A percentile compares a stretch with the other conserved stretches of the same genome.
Conservation (phyloP, 2,888 invertebrate genomes). For the Malthinus flaveolus region DNA sequence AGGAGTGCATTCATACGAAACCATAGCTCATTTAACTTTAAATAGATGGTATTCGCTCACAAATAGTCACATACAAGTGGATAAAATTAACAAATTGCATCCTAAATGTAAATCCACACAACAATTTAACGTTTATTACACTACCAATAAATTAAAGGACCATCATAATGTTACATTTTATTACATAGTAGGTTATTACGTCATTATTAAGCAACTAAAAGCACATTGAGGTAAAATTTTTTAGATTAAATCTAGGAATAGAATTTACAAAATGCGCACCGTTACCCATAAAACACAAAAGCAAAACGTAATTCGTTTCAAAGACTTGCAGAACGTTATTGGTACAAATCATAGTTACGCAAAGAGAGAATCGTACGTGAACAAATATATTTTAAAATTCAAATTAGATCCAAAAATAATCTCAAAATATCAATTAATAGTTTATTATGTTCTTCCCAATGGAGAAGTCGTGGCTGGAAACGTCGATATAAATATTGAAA, state of each 20-base stretch:
- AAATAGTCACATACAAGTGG: constrained; percentile 47
- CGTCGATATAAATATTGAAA: constrained; percentile 57
- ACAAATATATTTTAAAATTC: constrained; percentile 55
- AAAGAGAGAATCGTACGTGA: constrained; percentile 38
- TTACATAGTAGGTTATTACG: constrained; percentile 44
- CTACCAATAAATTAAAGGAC: constrained; percentile 42
- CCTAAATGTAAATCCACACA: constrained; percentile 46
- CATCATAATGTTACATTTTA: constrained; percentile 46
- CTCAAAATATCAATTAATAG: constrained; percentile 56
- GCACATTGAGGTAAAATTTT: constrained; percentile 26
- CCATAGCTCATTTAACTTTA: constrained; percentile 35
- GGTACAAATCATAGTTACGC: constrained; percentile 43
- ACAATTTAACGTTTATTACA: constrained; percentile 48
- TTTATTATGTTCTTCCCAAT: constrained; percentile 60
- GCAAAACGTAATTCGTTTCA: constrained; percentile 35
- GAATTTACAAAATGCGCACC: constrained; percentile 44
- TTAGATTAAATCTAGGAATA: constrained; percentile 49
- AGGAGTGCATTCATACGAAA: constrained; percentile 19
- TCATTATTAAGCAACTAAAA: neutral
- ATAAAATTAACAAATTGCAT: constrained; percentile 36
- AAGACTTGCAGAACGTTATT: constrained; percentile 43
- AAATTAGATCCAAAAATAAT: constrained; percentile 56
- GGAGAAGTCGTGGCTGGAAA: constrained; percentile 62
- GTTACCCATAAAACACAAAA: constrained; percentile 41
- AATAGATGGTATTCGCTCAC: constrained; percentile 48